Base-by-base conservation (phyloP, 2,888 invertebrate genomes). In the Plebejus anna region DNA sequence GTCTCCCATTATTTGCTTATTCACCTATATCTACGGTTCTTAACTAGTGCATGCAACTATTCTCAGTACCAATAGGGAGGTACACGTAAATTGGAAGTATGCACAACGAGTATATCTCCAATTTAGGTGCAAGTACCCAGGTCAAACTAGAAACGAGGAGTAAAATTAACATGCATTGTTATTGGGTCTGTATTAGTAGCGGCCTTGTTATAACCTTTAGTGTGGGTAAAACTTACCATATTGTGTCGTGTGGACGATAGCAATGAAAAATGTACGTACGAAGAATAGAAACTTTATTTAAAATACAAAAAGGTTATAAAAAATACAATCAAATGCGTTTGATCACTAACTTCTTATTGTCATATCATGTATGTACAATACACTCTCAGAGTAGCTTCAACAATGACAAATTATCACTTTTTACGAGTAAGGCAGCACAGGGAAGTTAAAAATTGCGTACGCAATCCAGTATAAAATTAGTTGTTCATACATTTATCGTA, bases 271-370 rank as follows among this genome's bases (percentile, higher is more conserved):
- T 88, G 79, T 82, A 81, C 79, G 80, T 85, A 89, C 89, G 87
- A 90, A 91, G 92, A 92, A 93, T 94, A 93, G 92, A 90, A 94
- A 93, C 92, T 94, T 94, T 94, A 94, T 94, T 92, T 81, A 92
- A 92, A 92, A 91, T 91, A 92, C 91, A 93, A 93, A 91, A 92
- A 91, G 88, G 89, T 89, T 93, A 91, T 91, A 92, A 92, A 91
- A 66, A 94, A 93, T 94, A 93, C 93, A 93, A 93, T 94, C 90
- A 93, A 93, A 93, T 94, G 93, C 92, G 88, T 89, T 88, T 85
- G 87, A 91, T 92, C 92, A 92, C 92, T 92, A 90, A 89, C 88
- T 88, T 88, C 84, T 86, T 88, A 88, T 84, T 84, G 87, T 88
- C 86, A 87, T 85, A 86, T 86, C 85, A 83, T 86, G 83, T 81